phyloP scores from a whole-genome alignment of 2,888 invertebrate genomes.

The Malthinus flaveolus region DNA sequence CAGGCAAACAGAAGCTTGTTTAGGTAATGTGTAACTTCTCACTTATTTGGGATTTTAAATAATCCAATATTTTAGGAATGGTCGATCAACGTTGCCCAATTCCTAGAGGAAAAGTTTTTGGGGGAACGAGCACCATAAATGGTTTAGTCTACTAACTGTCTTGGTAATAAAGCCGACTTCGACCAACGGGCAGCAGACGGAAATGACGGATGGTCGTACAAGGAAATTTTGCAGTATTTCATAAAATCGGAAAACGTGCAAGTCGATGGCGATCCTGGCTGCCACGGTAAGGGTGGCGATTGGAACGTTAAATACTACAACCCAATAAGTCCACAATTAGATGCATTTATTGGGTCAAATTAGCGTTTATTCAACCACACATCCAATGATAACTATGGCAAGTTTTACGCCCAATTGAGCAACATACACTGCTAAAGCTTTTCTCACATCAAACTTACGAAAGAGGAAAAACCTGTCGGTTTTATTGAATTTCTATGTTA shows the following conservation, averaged over 20 bases:
- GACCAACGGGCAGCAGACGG: constrained; percentile 75
- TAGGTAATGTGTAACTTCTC: constrained; percentile 5
- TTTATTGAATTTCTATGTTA: constrained; percentile 69
- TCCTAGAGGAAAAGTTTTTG: constrained; percentile 74
- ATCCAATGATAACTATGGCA: constrained; percentile 71
- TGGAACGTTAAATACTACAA: constrained; percentile 67
- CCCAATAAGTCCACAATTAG: constrained; percentile 61
- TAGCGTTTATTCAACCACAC: constrained; percentile 65
- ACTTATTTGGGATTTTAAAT: neutral
- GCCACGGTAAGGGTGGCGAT: constrained; percentile 67
- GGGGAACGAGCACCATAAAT: constrained; percentile 79
- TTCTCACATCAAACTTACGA: constrained; percentile 66
- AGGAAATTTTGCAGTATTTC: constrained; percentile 72
- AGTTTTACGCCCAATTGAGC: constrained; percentile 68
- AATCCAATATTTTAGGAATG: constrained; percentile 10
- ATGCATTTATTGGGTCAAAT: constrained; percentile 67
- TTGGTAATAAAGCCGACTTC: constrained; percentile 77
- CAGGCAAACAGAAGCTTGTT: constrained; percentile 9
- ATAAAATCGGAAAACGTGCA: constrained; percentile 72
- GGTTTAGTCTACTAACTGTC: constrained; percentile 79
- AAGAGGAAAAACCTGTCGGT: constrained; percentile 67
- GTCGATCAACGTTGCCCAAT: constrained; percentile 28
- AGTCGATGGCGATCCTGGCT: constrained; percentile 61
- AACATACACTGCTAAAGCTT: constrained; percentile 72
- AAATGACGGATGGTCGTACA: constrained; percentile 76